Percentiles rank a stretch among this genome's conserved stretches.
These are phyloP conservation scores for Eonycteris spelaea DNA, from an alignment of 2,113 vertebrate genomes.

Conservation along the genomic window DNA sequence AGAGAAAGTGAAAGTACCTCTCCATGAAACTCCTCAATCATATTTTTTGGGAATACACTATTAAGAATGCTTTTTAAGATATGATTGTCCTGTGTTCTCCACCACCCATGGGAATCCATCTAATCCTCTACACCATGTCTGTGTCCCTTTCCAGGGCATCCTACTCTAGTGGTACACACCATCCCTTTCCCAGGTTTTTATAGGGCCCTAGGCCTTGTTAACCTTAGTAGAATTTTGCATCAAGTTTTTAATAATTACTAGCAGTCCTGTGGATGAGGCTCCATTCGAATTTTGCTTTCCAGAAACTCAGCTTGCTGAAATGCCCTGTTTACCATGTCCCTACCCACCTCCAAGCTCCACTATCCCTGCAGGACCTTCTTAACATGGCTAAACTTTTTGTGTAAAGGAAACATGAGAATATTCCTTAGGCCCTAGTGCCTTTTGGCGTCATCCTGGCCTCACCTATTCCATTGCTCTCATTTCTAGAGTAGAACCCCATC, in stretches of 20 bases:
- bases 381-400: not conserved
- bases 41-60: not conserved
- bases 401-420: not conserved
- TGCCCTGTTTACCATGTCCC: not conserved
- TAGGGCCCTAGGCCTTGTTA: not conserved
- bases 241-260: not conserved
- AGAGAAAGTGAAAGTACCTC: not conserved
- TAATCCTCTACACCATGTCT: not conserved
- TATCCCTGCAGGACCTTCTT: not conserved
- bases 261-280: not conserved
- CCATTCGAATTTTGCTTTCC: not conserved
- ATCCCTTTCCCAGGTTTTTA: not conserved
- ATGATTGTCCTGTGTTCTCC: not conserved
- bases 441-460: not conserved
- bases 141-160: not conserved
- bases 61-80: not conserved
- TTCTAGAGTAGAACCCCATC: not conserved
- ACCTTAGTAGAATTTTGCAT: not conserved
- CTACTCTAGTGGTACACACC: not conserved
- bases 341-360: not conserved
- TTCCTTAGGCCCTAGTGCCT: not conserved
- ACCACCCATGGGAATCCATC: not conserved
- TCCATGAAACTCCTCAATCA: not conserved
- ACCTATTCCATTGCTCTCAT: not conserved
- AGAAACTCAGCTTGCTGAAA: not conserved